Percentiles rank a stretch among this genome's conserved stretches.
Evolutionary conservation across 2,113 vertebrate species (phyloP).

Genomic region (Indri indri): DNA sequence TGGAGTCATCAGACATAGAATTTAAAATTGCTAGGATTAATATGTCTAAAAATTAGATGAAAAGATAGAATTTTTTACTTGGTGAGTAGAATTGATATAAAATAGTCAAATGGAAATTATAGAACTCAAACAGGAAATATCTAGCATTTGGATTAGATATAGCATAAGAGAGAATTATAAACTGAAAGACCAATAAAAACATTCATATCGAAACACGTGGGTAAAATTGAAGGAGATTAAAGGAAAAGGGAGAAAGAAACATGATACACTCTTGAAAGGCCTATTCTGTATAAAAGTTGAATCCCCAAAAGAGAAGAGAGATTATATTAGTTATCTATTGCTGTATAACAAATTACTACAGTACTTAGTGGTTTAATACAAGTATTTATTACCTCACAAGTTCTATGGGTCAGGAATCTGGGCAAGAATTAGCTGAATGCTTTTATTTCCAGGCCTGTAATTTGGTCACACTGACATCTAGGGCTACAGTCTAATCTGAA

Average conservation of each 20-base stretch:
- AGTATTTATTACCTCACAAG: not conserved
- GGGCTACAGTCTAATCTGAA: not conserved
- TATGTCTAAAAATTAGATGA: not conserved
- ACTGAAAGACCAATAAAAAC: not conserved
- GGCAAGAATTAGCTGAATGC: not conserved
- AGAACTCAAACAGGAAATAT: not conserved
- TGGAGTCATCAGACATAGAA: not conserved
- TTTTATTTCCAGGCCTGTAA: not conserved
- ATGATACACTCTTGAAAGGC: not conserved
- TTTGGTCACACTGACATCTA: not conserved
- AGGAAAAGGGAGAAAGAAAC: not conserved
- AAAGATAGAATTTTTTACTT: not conserved
- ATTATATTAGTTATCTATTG: not conserved
- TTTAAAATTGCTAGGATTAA: not conserved
- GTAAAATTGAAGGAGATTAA: not conserved
- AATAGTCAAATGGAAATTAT: not conserved
- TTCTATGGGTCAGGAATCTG: not conserved
- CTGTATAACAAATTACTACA: not conserved
- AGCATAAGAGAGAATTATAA: not conserved
- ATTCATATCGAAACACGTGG: not conserved
- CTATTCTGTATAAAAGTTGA: not conserved
- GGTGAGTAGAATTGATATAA: not conserved
- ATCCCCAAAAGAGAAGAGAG: not conserved
- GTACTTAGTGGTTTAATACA: not conserved
- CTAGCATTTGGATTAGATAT: not conserved